Percentiles rank a stretch among this genome's conserved stretches.
phyloP scores from a whole-genome alignment of 2,888 invertebrate species.

The Drosophila hamatofila region DNA sequence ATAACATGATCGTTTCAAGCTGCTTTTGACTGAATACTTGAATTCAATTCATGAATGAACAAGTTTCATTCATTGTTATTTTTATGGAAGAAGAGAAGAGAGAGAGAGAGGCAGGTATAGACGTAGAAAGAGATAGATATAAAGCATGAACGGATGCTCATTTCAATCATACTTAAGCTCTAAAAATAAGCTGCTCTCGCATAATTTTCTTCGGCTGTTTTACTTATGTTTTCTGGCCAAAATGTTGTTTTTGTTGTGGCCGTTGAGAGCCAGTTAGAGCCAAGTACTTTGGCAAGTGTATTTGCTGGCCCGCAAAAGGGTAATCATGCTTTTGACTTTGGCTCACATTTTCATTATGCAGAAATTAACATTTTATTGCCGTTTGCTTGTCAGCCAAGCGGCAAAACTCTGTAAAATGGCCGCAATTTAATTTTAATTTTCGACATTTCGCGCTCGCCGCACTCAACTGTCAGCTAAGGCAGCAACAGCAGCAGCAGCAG shows the following conservation, averaged over 20 bases:
- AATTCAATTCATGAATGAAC: not conserved
- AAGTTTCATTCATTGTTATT: not conserved
- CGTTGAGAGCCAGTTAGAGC: not conserved
- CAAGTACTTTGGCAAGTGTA: constrained; percentile 1
- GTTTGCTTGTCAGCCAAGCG: constrained; percentile 42
- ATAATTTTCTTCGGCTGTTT: not conserved
- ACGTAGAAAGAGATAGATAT: not conserved
- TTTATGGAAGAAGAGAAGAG: not conserved
- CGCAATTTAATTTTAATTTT: constrained; percentile 69
- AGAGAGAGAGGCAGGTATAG: not conserved
- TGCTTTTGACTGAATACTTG: too few species aligned
- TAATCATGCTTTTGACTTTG: constrained; percentile 21
- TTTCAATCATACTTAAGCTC: not conserved
- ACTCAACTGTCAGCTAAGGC: constrained; percentile 24
- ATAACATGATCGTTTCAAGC: too few species aligned
- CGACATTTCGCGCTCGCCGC: constrained; percentile 31
- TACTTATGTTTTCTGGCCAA: constrained; percentile 2
- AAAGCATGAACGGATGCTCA: not conserved
- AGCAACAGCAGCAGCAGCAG: not conserved
- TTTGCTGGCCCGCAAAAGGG: constrained; percentile 14
- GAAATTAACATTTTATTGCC: constrained; percentile 53
- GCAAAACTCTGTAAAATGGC: constrained; percentile 47
- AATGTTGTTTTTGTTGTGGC: not conserved
- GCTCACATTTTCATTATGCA: constrained; percentile 37
- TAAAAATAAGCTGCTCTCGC: not conserved